phyloP scores from a whole-genome alignment of 2,113 vertebrate species.

The Axis porcinus region DNA sequence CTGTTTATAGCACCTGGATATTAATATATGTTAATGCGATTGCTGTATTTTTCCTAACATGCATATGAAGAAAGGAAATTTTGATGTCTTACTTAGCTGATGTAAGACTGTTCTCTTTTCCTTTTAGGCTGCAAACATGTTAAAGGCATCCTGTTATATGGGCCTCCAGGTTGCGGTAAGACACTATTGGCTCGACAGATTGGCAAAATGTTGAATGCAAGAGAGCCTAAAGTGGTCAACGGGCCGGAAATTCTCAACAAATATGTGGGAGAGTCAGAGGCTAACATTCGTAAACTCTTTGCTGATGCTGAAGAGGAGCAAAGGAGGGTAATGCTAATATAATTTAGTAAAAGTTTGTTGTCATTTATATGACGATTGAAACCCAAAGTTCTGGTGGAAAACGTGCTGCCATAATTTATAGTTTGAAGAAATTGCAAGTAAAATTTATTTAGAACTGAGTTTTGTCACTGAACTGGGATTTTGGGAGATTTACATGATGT shows the following conservation, averaged over 20 bases:
- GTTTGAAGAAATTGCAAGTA: conserved; percentile 10
- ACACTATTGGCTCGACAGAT: conserved; percentile 98
- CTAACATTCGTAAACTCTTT: conserved; percentile 97
- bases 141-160: conserved; percentile 96
- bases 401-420: not conserved
- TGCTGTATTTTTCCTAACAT: not conserved
- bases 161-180: conserved; percentile 96
- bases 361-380: not conserved
- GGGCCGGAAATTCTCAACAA: conserved; percentile 98
- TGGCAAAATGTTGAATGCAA: conserved; percentile 97
- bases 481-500: not conserved
- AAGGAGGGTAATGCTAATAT: conserved; percentile 86
- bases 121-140: conserved; percentile 95
- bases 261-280: conserved; percentile 96
- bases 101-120: not conserved
- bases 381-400: not conserved
- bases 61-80: conserved; percentile 12
- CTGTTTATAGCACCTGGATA: not conserved
- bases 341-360: conserved; percentile 48
- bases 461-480: not conserved
- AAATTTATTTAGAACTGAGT: not conserved
- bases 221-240: conserved; percentile 97
- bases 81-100: not conserved
- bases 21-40: not conserved
- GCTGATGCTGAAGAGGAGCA: conserved; percentile 98